A percentile compares a stretch with the other conserved stretches of the same genome.
These are phyloP conservation scores for Tyto alba DNA, from an alignment of 2,113 vertebrate genomes.

Conservation along the genomic window DNA sequence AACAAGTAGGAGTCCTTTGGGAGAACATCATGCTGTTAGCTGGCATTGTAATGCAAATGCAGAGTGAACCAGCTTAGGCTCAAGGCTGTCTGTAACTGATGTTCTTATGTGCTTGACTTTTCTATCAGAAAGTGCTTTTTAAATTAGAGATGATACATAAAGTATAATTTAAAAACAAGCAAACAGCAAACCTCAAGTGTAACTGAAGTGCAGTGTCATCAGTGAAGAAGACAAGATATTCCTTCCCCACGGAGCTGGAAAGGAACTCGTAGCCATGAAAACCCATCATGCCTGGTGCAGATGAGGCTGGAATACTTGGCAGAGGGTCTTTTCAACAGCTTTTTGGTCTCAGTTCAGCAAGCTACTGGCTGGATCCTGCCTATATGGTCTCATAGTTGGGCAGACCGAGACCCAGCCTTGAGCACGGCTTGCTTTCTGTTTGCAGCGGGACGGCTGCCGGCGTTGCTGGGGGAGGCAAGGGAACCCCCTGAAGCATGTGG, in stretches of 20 bases:
- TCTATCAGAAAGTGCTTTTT: neutral
- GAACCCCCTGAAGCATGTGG: neutral
- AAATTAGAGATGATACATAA: neutral
- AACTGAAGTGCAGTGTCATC: neutral
- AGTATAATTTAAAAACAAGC: neutral
- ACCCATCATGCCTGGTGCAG: neutral
- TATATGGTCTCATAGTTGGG: neutral
- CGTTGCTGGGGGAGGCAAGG: neutral
- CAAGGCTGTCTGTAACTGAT: neutral
- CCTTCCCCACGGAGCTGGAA: neutral
- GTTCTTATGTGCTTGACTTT: neutral
- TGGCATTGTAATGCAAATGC: neutral
- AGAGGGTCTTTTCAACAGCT: neutral
- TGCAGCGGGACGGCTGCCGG: neutral
- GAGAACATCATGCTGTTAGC: neutral
- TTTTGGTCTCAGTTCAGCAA: neutral
- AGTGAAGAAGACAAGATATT: neutral
- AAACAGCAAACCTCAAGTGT: neutral
- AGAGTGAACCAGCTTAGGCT: neutral
- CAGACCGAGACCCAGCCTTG: neutral
- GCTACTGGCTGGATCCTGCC: neutral
- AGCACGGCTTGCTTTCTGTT: neutral
- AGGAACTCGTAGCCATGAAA: neutral
- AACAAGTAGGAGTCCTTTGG: neutral
- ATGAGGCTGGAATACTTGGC: neutral